These are phyloP conservation scores for Salticus scenicus DNA, from an alignment of 2,888 invertebrate genomes.

Conservation along the genomic window DNA sequence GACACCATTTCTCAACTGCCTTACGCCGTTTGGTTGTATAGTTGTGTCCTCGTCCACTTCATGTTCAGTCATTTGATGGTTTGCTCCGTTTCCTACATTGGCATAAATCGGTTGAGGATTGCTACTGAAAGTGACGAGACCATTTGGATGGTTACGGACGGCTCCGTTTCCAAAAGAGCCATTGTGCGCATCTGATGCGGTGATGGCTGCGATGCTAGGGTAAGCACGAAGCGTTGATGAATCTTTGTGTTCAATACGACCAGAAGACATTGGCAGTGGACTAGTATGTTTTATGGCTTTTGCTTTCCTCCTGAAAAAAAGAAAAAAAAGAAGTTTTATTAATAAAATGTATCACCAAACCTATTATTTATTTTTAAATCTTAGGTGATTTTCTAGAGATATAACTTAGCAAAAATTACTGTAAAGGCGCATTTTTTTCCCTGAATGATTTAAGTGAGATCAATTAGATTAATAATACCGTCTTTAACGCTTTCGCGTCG, in stretches of 20 bases:
- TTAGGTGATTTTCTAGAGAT: too few species aligned
- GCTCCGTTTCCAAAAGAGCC: slow-evolving; percentile 49
- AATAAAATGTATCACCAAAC: too few species aligned
- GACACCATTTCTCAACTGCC: slow-evolving; percentile 57
- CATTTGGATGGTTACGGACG: slow-evolving; percentile 71
- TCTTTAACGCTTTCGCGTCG: too few species aligned
- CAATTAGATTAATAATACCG: too few species aligned
- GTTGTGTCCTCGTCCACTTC: slow-evolving; percentile 1
- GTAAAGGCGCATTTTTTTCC: too few species aligned
- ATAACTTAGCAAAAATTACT: too few species aligned
- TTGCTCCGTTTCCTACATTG: slow-evolving; percentile 69
- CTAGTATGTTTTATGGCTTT: slow-evolving; percentile 58
- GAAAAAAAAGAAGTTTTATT: not conserved
- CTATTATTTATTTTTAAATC: too few species aligned
- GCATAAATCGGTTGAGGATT: slow-evolving; percentile 72
- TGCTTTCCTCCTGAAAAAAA: slow-evolving; percentile 41
- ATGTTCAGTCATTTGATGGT: not conserved
- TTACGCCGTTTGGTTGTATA: slow-evolving; percentile 1
- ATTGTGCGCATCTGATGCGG: slow-evolving; percentile 38
- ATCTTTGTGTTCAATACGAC: slow-evolving; percentile 65
- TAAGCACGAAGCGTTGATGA: slow-evolving; percentile 71
- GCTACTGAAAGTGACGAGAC: slow-evolving; percentile 72
- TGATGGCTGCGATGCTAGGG: slow-evolving; percentile 70
- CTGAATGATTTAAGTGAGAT: too few species aligned
- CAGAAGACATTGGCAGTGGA: slow-evolving; percentile 9